Conservation (phyloP, 2,888 invertebrate species). For the Erynnis tages region DNA sequence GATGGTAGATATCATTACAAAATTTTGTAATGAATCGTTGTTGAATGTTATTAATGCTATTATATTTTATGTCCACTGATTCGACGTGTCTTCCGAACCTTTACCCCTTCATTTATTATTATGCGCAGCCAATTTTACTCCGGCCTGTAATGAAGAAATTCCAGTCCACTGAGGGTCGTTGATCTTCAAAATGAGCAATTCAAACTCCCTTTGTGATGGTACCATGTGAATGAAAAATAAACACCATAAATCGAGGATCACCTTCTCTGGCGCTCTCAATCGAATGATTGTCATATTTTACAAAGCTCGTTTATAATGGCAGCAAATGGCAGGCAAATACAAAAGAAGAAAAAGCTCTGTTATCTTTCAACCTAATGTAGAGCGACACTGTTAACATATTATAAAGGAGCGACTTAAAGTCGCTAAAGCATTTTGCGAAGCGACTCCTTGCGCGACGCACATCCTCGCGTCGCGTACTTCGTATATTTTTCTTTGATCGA, state of each 20-base stretch:
- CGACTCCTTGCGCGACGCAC: constrained; percentile 72
- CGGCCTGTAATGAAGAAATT: constrained; percentile 38
- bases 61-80: not conserved
- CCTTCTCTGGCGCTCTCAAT: constrained; percentile 48
- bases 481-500: constrained; percentile 31
- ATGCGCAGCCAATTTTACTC: constrained; percentile 9
- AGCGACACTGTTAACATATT: constrained; percentile 72
- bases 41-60: not conserved
- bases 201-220: constrained; percentile 35
- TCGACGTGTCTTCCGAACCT: not conserved
- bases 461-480: constrained; percentile 56
- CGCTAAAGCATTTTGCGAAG: constrained; percentile 73
- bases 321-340: constrained; percentile 60
- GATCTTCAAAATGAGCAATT: constrained; percentile 44
- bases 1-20: too few species aligned
- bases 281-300: constrained; percentile 63
- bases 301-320: constrained; percentile 52
- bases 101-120: not conserved
- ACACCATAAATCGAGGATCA: constrained; percentile 48
- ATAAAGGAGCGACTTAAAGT: constrained; percentile 69
- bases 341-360: constrained; percentile 76
- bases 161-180: constrained; percentile 44
- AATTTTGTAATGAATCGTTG: too few species aligned
- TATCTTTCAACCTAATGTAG: constrained; percentile 73
- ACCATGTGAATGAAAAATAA: constrained; percentile 53